Percentiles rank a stretch among this genome's conserved stretches.
These are phyloP conservation scores for Astatoreochromis straeleni DNA, from an alignment of 2,113 vertebrate species.

Conservation along the genomic window DNA sequence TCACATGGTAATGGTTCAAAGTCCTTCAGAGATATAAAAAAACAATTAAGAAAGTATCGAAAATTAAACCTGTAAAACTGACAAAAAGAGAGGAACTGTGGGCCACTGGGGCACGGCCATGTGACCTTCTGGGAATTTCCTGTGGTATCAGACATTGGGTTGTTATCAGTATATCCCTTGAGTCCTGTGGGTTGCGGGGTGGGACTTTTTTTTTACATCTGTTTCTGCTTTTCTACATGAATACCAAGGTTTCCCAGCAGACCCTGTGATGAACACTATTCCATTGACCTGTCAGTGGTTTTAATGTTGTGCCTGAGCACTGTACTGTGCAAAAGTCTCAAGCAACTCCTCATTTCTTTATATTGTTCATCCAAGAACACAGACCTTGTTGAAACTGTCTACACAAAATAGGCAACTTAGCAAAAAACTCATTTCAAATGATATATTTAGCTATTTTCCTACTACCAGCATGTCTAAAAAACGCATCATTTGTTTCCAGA, in stretches of 20 bases:
- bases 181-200: neutral
- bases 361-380: neutral
- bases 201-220: neutral
- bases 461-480: neutral
- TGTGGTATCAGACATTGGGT: neutral
- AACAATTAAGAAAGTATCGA: neutral
- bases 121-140: neutral
- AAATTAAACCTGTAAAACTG: neutral
- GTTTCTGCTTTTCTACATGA: neutral
- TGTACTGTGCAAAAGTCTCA: neutral
- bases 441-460: neutral
- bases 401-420: neutral
- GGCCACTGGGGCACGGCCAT: neutral
- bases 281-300: neutral
- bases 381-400: neutral
- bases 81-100: neutral
- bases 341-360: neutral
- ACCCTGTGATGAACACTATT: neutral
- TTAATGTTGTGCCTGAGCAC: neutral
- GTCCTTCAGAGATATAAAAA: neutral
- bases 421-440: neutral
- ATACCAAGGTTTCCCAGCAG: neutral
- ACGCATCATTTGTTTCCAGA: neutral
- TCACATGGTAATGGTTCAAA: neutral
- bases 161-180: neutral